Percentiles rank a stretch among this genome's conserved stretches.
Evolutionary conservation across 2,113 vertebrate genomes (phyloP).

Genomic region (Tragelaphus imberbis): DNA sequence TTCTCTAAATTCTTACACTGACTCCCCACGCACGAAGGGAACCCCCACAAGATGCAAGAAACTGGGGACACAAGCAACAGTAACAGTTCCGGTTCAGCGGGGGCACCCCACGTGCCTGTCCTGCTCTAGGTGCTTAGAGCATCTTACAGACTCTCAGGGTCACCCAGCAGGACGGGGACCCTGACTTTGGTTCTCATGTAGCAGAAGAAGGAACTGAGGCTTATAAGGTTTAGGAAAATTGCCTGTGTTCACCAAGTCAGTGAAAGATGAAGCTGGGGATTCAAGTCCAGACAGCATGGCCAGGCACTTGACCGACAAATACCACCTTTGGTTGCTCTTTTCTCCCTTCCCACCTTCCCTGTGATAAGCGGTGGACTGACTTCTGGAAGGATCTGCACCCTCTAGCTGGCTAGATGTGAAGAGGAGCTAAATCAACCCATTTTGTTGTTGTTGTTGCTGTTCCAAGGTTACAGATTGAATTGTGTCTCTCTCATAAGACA

Average conservation of each 20-base stretch:
- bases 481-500: neutral
- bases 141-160: rapidly evolving
- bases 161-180: rapidly evolving
- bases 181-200: neutral
- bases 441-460: neutral
- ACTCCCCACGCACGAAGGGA: rapidly evolving
- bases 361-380: rapidly evolving
- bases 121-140: rapidly evolving
- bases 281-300: neutral
- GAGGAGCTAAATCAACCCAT: no score
- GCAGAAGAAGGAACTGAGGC: neutral
- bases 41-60: neutral
- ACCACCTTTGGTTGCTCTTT: neutral
- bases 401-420: neutral
- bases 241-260: neutral
- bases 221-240: neutral
- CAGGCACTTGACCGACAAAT: rapidly evolving
- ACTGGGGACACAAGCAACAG: rapidly evolving
- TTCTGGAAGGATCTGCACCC: neutral
- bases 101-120: rapidly evolving
- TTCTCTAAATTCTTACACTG: neutral
- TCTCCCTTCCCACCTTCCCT: rapidly evolving
- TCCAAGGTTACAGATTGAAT: neutral
- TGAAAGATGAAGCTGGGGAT: neutral
- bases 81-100: rapidly evolving